A percentile compares a stretch with the other conserved stretches of the same genome.
Conservation (phyloP, 64 coral and sea anemone species). For the Montipora foliosa region DNA sequence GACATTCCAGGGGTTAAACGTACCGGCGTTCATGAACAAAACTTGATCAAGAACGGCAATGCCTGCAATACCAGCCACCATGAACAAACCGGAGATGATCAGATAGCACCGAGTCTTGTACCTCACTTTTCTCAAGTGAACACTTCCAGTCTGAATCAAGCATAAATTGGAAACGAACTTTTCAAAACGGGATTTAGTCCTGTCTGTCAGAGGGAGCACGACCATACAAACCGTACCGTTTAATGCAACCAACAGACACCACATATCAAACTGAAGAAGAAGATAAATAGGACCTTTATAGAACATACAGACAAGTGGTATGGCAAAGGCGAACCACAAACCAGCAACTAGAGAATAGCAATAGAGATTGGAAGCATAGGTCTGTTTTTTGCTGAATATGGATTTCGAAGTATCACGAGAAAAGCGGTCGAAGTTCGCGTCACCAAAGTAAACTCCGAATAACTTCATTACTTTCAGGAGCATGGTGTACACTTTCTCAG, state of each 20-base stretch:
- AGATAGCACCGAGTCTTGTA: background rate
- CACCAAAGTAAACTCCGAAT: conserved; percentile 2
- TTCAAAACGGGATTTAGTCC: background rate
- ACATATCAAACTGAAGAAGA: background rate
- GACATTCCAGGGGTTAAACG: background rate
- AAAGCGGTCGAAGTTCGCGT: background rate
- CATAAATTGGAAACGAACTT: background rate
- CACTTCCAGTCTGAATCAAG: background rate
- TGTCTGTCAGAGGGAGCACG: background rate
- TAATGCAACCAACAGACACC: conserved; percentile 3
- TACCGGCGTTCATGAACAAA: background rate
- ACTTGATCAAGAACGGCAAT: background rate
- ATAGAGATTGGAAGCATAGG: background rate
- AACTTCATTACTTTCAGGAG: conserved; percentile 4
- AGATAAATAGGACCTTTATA: background rate
- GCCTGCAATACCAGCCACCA: background rate
- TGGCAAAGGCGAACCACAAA: background rate
- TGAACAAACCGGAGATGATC: background rate
- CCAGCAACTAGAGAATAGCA: background rate
- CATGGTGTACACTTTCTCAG: background rate
- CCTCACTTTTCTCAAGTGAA: background rate
- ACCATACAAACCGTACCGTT: background rate
- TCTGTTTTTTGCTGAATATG: background rate
- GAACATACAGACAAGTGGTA: background rate
- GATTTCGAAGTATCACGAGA: background rate